phyloP scores from a whole-genome alignment of 2,888 invertebrate genomes.

The Helicoverpa assulta region DNA sequence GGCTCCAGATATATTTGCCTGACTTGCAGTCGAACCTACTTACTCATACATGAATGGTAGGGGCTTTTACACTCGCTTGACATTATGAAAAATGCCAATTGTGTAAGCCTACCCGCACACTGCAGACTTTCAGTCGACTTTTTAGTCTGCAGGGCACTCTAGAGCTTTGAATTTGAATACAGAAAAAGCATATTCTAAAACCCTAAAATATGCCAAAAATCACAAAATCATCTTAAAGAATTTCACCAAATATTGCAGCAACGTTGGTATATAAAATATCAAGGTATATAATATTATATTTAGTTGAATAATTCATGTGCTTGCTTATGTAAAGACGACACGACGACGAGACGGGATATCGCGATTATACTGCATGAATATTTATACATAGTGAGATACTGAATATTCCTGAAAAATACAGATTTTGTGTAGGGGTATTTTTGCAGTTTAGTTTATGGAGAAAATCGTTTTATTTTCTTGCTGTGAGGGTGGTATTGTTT shows the following conservation, averaged over 20 bases:
- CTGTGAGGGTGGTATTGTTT: background rate
- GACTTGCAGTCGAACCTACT: too few species aligned
- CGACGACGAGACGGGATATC: slow-evolving; percentile 40
- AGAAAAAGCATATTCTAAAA: background rate
- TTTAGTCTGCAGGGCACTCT: too few species aligned
- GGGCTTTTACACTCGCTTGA: too few species aligned
- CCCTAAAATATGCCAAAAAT: background rate
- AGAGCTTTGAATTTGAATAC: too few species aligned
- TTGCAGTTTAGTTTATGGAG: background rate
- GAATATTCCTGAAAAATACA: slow-evolving; percentile 31
- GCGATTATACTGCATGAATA: slow-evolving; percentile 58
- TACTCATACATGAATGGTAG: too few species aligned
- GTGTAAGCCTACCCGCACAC: too few species aligned
- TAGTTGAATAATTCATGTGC: slow-evolving; percentile 60
- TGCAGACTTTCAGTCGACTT: too few species aligned
- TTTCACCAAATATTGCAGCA: slow-evolving; percentile 30
- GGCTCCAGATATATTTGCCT: too few species aligned
- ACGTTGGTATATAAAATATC: slow-evolving; percentile 49
- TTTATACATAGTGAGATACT: slow-evolving; percentile 38
- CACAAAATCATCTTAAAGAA: slow-evolving; percentile 1
- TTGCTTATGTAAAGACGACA: slow-evolving; percentile 49
- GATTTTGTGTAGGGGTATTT: slow-evolving; percentile 16
- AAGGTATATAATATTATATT: slow-evolving; percentile 17
- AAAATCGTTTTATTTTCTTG: background rate
- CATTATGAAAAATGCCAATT: too few species aligned